Conservation (phyloP, 2,888 invertebrate species). For the Drosophila nr. medialis region DNA sequence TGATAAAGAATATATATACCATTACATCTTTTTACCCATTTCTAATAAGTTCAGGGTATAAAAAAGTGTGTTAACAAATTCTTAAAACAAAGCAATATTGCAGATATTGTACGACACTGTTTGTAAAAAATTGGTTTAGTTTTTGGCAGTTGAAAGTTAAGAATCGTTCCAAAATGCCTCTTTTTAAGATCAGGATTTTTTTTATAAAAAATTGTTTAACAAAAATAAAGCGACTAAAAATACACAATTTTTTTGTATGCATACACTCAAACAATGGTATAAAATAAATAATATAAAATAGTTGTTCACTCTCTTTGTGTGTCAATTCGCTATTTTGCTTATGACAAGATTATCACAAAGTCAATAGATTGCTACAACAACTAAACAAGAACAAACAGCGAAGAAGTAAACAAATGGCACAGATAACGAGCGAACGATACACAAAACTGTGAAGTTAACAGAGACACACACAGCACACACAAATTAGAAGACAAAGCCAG, state of each 20-base stretch:
- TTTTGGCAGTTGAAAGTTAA: not conserved
- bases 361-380: slow-evolving; percentile 51
- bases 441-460: slow-evolving; percentile 39
- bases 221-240: not conserved
- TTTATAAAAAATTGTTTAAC: not conserved
- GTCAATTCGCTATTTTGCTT: slow-evolving; percentile 34
- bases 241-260: not conserved
- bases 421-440: slow-evolving; percentile 41
- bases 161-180: not conserved
- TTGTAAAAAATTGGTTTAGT: not conserved
- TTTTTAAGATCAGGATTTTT: not conserved
- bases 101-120: not conserved
- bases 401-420: slow-evolving; percentile 45
- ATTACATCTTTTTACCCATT: no score
- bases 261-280: not conserved
- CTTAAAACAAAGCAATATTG: not conserved
- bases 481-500: slow-evolving; percentile 52
- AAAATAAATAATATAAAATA: not conserved
- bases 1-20: not conserved
- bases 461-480: slow-evolving; percentile 5
- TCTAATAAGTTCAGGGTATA: no score
- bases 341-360: slow-evolving; percentile 62
- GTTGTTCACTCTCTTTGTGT: not conserved
- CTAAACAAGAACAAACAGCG: slow-evolving; percentile 41
- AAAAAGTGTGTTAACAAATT: no score